A percentile compares a stretch with the other conserved stretches of the same genome.
Evolutionary conservation across 2,888 invertebrate genomes (phyloP).

Genomic region (Agapetus fuscipes): DNA sequence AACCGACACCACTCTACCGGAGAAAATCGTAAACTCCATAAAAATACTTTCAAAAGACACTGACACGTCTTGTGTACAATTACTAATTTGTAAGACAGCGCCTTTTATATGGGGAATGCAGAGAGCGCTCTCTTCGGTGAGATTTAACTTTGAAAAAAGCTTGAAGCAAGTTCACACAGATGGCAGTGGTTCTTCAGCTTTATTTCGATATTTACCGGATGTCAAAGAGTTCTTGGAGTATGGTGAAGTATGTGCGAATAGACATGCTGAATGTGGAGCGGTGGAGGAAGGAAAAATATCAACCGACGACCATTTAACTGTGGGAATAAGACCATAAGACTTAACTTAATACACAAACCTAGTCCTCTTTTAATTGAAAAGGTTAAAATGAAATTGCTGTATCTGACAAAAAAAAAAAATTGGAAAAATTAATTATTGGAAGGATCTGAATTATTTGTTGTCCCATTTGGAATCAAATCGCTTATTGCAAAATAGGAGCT

Average conservation of each 20-base stretch:
- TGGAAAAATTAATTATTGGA: too few relatives aligned
- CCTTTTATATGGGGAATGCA: slow-evolving; percentile 74
- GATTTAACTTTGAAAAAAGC: neutral
- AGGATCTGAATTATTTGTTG: too few relatives aligned
- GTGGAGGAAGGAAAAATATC: slow-evolving; percentile 15
- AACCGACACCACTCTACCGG: slow-evolving; percentile 51
- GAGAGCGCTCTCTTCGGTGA: slow-evolving; percentile 32
- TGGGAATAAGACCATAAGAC: slow-evolving; percentile 7
- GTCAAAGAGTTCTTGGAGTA: slow-evolving; percentile 48
- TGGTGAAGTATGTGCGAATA: slow-evolving; percentile 53
- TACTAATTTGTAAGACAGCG: slow-evolving; percentile 66
- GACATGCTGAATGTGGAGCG: slow-evolving; percentile 39
- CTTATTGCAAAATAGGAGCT: too few relatives aligned
- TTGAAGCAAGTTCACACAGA: neutral
- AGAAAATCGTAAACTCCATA: slow-evolving; percentile 50
- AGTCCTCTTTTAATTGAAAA: too few relatives aligned
- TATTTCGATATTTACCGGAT: slow-evolving; percentile 55
- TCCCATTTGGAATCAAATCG: too few relatives aligned
- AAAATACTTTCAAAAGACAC: slow-evolving; percentile 43
- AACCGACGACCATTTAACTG: slow-evolving; percentile 1
- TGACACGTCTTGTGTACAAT: slow-evolving; percentile 59
- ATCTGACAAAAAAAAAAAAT: too few relatives aligned
- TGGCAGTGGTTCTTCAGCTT: slow-evolving; percentile 24
- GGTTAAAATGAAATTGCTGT: too few relatives aligned
- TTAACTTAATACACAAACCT: too few relatives aligned